These are phyloP conservation scores for Hylaeus volcanicus DNA, from an alignment of 1,140 invertebrate genomes.

Conservation along the genomic window DNA sequence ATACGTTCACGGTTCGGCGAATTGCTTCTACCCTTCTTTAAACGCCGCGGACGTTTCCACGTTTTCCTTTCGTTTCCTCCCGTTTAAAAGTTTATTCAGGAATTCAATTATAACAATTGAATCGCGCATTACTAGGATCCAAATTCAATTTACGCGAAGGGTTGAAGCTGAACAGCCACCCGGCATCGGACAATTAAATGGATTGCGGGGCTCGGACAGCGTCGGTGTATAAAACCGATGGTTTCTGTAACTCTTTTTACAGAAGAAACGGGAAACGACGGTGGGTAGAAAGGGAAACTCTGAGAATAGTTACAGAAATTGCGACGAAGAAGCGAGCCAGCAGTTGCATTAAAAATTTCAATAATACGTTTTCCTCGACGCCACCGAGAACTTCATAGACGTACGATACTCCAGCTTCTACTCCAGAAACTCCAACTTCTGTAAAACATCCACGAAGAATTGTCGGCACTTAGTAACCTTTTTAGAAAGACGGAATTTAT, in stretches of 20 bases:
- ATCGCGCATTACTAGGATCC: slow-evolving; percentile 10
- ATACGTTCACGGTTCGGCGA: background rate
- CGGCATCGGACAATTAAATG: slow-evolving; percentile 32
- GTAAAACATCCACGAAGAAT: background rate
- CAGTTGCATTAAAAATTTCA: slow-evolving; percentile 11
- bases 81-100: slow-evolving; percentile 29
- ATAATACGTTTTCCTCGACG: background rate
- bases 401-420: background rate
- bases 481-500: too few species aligned
- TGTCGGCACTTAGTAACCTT: too few species aligned
- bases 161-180: background rate
- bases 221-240: slow-evolving; percentile 9
- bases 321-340: background rate
- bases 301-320: too few species aligned
- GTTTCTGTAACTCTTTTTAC: slow-evolving; percentile 13
- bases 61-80: background rate
- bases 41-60: background rate
- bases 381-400: slow-evolving; percentile 1
- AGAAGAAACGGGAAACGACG: background rate
- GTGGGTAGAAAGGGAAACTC: background rate
- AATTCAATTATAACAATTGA: slow-evolving; percentile 38
- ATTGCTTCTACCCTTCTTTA: background rate
- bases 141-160: slow-evolving; percentile 40
- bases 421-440: background rate
- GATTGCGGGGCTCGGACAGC: slow-evolving; percentile 2